phyloP scores from a whole-genome alignment of 2,113 vertebrate genomes.

The Engraulis encrasicolus region DNA sequence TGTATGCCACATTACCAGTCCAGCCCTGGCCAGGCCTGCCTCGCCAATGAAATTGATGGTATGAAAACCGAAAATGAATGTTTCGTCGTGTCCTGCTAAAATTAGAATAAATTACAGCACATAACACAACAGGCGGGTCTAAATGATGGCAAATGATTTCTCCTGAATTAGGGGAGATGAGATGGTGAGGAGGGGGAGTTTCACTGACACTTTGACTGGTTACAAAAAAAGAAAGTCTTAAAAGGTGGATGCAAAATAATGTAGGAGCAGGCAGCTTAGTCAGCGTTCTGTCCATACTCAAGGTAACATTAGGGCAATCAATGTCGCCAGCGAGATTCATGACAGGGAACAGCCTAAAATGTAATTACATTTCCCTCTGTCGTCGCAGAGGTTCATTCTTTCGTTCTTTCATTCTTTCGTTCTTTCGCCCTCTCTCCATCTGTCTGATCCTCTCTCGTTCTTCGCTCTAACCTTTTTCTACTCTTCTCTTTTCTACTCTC shows the following conservation, averaged over 20 bases:
- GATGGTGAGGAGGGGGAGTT: not conserved
- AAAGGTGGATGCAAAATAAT: not conserved
- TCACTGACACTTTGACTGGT: not conserved
- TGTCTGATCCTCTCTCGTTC: constrained; percentile 18
- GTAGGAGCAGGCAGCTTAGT: not conserved
- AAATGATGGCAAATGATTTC: not conserved
- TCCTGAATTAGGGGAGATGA: not conserved
- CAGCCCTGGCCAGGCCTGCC: not conserved
- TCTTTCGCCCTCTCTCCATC: not conserved
- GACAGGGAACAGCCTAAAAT: constrained; percentile 23
- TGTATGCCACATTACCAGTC: too few relatives aligned
- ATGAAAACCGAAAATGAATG: constrained; percentile 20
- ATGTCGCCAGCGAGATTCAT: constrained; percentile 36
- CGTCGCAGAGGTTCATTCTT: too few relatives aligned
- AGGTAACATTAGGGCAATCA: constrained; percentile 16
- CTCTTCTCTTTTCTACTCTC: not conserved
- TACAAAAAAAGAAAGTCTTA: not conserved
- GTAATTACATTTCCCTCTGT: constrained; percentile 33
- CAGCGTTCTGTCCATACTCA: not conserved
- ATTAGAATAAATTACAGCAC: constrained; percentile 30
- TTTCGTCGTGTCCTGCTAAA: constrained; percentile 18
- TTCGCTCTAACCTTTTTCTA: not conserved
- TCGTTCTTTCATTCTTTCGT: not conserved
- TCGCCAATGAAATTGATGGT: constrained; percentile 27
- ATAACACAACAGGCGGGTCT: not conserved